Conservation (phyloP, 1,140 invertebrate genomes). For the Drosophila bipectinata region DNA sequence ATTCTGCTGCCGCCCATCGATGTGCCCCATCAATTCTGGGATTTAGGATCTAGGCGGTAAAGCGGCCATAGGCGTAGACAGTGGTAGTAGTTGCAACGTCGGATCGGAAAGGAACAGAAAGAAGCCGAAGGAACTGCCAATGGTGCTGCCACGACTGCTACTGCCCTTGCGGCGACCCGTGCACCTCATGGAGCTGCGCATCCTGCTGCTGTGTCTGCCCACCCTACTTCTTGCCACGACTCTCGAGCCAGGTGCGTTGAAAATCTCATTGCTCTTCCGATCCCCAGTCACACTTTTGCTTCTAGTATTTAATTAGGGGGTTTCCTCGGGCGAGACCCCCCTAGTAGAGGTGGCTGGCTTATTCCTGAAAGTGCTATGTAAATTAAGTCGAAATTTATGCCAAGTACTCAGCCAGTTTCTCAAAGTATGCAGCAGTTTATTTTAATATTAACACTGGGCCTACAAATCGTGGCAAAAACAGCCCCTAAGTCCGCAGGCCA, state of each 20-base stretch:
- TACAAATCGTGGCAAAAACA: constrained; percentile 33
- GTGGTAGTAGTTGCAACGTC: neutral
- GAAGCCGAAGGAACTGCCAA: constrained; percentile 39
- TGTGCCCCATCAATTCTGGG: constrained; percentile 13
- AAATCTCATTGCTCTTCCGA: neutral
- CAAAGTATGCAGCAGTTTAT: constrained; percentile 64
- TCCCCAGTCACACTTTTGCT: neutral
- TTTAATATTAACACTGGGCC: constrained; percentile 63
- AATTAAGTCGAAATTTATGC: constrained; percentile 69
- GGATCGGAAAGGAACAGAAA: neutral
- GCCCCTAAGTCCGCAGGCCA: constrained; percentile 5
- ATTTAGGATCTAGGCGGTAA: constrained; percentile 13
- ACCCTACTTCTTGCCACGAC: constrained; percentile 83
- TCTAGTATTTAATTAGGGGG: constrained; percentile 60
- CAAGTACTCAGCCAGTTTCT: constrained; percentile 4
- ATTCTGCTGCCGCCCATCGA: constrained; percentile 14
- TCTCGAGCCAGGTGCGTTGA: constrained; percentile 79
- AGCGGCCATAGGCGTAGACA: neutral
- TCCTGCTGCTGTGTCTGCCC: constrained; percentile 82
- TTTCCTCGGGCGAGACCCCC: constrained; percentile 5
- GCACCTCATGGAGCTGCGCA: constrained; percentile 82
- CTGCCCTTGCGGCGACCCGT: constrained; percentile 70
- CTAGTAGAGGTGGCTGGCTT: constrained; percentile 11
- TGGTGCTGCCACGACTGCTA: constrained; percentile 70
- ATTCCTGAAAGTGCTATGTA: constrained; percentile 50